Evolutionary conservation across 2,797 vertebrate species (phyloP).

Genomic region (Salarias fasciatus): DNA sequence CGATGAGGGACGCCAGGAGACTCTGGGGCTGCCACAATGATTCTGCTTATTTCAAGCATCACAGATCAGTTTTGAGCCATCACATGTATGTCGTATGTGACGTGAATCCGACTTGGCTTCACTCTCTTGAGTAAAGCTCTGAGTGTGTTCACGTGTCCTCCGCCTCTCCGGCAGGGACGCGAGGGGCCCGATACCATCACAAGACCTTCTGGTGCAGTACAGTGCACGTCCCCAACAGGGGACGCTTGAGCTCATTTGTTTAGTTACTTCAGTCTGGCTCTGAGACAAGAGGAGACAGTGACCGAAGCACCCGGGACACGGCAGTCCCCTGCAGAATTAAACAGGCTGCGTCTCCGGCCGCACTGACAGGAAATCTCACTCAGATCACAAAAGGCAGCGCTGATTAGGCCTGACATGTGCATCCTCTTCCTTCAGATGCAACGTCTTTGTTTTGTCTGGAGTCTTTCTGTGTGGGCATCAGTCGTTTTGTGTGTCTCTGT

Average conservation of each 20-base stretch:
- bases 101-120: constrained; percentile 68
- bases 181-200: constrained; percentile 40
- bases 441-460: constrained; percentile 77
- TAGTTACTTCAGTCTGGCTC: constrained; percentile 51
- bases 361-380: constrained; percentile 79
- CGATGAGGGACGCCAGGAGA: constrained; percentile 17
- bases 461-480: constrained; percentile 52
- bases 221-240: constrained; percentile 41
- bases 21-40: constrained; percentile 18
- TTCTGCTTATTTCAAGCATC: constrained; percentile 58
- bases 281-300: constrained; percentile 70
- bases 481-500: constrained; percentile 24
- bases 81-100: constrained; percentile 68
- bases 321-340: constrained; percentile 76
- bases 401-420: constrained; percentile 79
- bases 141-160: constrained; percentile 61
- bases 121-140: constrained; percentile 56
- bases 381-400: constrained; percentile 71
- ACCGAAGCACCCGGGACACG: constrained; percentile 62
- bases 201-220: constrained; percentile 47
- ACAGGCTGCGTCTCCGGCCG: constrained; percentile 64
- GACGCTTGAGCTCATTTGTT: constrained; percentile 52
- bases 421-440: constrained; percentile 69
- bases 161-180: constrained; percentile 31
- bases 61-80: constrained; percentile 69